phyloP scores from a whole-genome alignment of 1,140 invertebrate genomes.

The Drosophila jambulina region DNA sequence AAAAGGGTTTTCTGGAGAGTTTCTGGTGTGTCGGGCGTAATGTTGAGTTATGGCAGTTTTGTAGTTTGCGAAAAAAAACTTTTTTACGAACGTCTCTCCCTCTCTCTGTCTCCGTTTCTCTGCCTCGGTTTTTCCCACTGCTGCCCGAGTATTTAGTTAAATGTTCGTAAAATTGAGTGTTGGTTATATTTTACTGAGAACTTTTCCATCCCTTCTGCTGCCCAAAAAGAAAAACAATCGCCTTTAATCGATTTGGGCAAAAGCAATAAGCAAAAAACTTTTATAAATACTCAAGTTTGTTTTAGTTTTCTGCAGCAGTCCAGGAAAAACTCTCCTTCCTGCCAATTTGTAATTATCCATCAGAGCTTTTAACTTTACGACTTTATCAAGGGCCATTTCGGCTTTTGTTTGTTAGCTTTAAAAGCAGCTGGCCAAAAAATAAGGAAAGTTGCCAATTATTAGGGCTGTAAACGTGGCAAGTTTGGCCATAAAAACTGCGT shows the following conservation, averaged over 20 bases:
- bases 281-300: constrained; percentile 73
- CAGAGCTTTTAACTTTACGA: constrained; percentile 67
- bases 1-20: constrained; percentile 26
- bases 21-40: constrained; percentile 61
- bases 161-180: constrained; percentile 81
- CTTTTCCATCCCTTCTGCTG: constrained; percentile 15
- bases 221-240: constrained; percentile 35
- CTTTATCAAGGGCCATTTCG: constrained; percentile 63
- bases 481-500: constrained; percentile 41
- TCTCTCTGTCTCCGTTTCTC: not conserved
- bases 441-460: constrained; percentile 59
- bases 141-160: constrained; percentile 74
- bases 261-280: constrained; percentile 76
- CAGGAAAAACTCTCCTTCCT: constrained; percentile 15
- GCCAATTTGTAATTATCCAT: constrained; percentile 63
- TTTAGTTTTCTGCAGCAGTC: constrained; percentile 45
- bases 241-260: constrained; percentile 76
- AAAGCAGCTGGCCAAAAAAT: constrained; percentile 33
- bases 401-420: constrained; percentile 30
- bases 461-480: constrained; percentile 45
- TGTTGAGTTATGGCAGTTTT: constrained; percentile 84
- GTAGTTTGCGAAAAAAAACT: constrained; percentile 73
- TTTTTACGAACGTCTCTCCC: constrained; percentile 67
- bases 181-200: constrained; percentile 71
- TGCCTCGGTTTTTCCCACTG: constrained; percentile 13